These are phyloP conservation scores for Coelinius sp. DNA, from an alignment of 2,888 invertebrate species.

Conservation along the genomic window DNA sequence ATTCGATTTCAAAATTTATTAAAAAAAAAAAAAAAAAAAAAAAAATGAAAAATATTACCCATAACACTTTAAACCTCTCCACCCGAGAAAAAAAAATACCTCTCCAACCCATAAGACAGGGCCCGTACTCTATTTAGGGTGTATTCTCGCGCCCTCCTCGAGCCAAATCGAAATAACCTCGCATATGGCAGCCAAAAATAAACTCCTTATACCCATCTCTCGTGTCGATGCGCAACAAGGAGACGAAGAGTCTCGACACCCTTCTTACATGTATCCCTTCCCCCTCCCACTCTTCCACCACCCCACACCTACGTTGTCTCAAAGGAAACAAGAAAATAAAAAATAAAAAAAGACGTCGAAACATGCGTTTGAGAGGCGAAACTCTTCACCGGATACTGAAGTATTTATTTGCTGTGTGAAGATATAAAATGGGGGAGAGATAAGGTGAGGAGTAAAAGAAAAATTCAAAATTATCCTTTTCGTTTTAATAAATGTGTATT, in stretches of 20 bases:
- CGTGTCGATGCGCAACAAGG: slow-evolving; percentile 35
- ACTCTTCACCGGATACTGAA: slow-evolving; percentile 58
- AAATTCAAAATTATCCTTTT: slow-evolving; percentile 50
- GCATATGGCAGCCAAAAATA: slow-evolving; percentile 70
- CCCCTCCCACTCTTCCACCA: neutral
- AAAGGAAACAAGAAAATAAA: slow-evolving; percentile 34
- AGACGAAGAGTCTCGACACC: slow-evolving; percentile 26
- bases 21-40: neutral
- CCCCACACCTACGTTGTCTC: slow-evolving; percentile 13
- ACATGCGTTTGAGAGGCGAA: slow-evolving; percentile 40
- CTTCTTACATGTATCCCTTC: slow-evolving; percentile 4
- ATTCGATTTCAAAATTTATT: neutral
- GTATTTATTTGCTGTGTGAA: slow-evolving; percentile 62
- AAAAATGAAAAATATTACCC: neutral
- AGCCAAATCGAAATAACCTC: slow-evolving; percentile 66
- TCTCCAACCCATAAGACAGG: slow-evolving; percentile 33
- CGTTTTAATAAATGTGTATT: too few relatives aligned
- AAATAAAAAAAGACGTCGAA: slow-evolving; percentile 41
- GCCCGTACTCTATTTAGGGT: slow-evolving; percentile 61
- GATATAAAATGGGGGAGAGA: slow-evolving; percentile 40
- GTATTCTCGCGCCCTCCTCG: slow-evolving; percentile 38
- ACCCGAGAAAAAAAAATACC: neutral
- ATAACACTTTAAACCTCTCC: neutral
- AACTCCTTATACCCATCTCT: slow-evolving; percentile 68
- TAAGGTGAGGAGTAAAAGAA: slow-evolving; percentile 44